phyloP scores from a whole-genome alignment of 1,140 invertebrate genomes.

The Tetramorium parvispinum region DNA sequence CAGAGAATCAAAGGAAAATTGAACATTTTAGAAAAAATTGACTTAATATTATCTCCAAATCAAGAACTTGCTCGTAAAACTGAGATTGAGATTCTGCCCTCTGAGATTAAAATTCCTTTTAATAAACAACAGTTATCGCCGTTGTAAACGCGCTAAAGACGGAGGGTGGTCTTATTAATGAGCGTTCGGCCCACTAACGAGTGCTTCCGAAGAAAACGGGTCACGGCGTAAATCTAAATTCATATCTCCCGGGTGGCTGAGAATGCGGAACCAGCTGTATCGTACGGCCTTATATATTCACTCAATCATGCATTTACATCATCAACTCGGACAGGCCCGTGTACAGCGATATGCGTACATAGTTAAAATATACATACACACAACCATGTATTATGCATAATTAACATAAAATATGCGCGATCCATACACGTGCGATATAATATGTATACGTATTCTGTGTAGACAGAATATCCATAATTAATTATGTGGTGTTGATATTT shows the following conservation, averaged over 20 bases:
- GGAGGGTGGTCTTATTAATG: slow-evolving; percentile 19
- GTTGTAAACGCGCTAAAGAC: slow-evolving; percentile 11
- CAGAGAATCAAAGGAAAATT: background rate
- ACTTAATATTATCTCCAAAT: background rate
- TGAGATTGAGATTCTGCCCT: background rate
- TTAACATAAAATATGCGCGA: slow-evolving; percentile 61
- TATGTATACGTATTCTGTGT: background rate
- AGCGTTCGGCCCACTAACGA: background rate
- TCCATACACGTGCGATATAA: background rate
- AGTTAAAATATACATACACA: background rate
- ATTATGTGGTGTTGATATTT: background rate
- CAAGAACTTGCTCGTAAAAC: background rate
- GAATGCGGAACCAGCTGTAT: slow-evolving; percentile 48
- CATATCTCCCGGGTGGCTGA: slow-evolving; percentile 68
- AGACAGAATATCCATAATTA: background rate
- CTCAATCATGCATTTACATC: slow-evolving; percentile 1
- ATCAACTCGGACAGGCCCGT: background rate
- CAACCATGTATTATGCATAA: background rate
- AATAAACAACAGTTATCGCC: background rate
- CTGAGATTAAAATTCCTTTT: background rate
- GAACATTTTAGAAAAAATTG: background rate
- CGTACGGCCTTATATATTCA: slow-evolving; percentile 67
- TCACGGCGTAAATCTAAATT: slow-evolving; percentile 70
- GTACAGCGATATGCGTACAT: background rate
- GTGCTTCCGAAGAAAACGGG: slow-evolving; percentile 43